A percentile compares a stretch with the other conserved stretches of the same genome.
phyloP scores from a whole-genome alignment of 2,113 vertebrate species.

The Psammodynastes pulverulentus region DNA sequence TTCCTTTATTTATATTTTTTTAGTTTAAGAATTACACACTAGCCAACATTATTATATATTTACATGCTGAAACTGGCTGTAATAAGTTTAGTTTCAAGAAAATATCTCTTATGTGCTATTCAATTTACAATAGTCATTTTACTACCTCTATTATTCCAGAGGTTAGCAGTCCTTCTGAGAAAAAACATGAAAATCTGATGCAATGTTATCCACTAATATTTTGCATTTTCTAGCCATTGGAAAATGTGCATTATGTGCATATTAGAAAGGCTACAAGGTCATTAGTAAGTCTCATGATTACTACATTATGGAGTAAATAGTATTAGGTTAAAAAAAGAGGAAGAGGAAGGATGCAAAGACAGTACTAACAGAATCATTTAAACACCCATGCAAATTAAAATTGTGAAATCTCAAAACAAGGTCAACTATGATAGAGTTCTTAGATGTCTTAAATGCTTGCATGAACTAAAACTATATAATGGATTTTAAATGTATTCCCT shows the following conservation, averaged over 20 bases:
- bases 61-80: slow-evolving; percentile 87
- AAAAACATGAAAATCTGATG: slow-evolving; percentile 79
- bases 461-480: slow-evolving; percentile 58
- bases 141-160: slow-evolving; percentile 76
- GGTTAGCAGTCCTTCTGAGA: slow-evolving; percentile 77
- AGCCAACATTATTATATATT: slow-evolving; percentile 85
- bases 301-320: slow-evolving; percentile 76
- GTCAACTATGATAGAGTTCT: slow-evolving; percentile 58
- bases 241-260: slow-evolving; percentile 81
- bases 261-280: slow-evolving; percentile 82
- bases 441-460: slow-evolving; percentile 55
- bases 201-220: slow-evolving; percentile 75
- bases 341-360: slow-evolving; percentile 69
- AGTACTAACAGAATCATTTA: slow-evolving; percentile 76
- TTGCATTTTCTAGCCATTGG: slow-evolving; percentile 75
- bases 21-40: slow-evolving; percentile 86
- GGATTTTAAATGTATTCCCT: slow-evolving; percentile 53
- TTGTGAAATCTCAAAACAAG: slow-evolving; percentile 64
- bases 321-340: slow-evolving; percentile 70
- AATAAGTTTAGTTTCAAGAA: slow-evolving; percentile 84
- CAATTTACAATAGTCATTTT: slow-evolving; percentile 79
- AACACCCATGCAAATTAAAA: slow-evolving; percentile 78
- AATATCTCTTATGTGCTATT: slow-evolving; percentile 85
- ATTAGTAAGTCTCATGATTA: slow-evolving; percentile 81
- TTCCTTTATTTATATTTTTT: slow-evolving; percentile 84